Evolutionary conservation across 2,888 invertebrate species (phyloP).

Genomic region (Crematogaster levior): DNA sequence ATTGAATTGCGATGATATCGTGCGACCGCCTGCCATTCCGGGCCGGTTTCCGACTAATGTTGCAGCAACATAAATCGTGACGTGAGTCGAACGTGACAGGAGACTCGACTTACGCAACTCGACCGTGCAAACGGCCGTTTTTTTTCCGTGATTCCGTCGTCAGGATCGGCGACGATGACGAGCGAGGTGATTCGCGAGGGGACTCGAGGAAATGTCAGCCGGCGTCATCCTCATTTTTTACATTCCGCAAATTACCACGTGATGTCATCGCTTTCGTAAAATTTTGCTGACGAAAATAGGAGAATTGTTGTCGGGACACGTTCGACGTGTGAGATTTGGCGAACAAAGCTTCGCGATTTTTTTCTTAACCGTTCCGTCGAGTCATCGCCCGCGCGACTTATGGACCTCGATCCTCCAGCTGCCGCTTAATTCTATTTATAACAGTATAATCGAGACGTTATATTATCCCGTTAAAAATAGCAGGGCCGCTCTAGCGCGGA

Average conservation of each 20-base stretch:
- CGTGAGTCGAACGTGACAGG: not conserved
- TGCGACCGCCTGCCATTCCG: not conserved
- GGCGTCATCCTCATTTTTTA: not conserved
- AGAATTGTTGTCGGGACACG: not conserved
- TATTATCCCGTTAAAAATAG: conserved; percentile 80
- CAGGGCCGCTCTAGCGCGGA: conserved; percentile 61
- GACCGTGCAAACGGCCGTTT: not conserved
- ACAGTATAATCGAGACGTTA: conserved; percentile 78
- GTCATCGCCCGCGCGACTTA: not conserved
- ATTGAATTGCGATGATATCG: not conserved
- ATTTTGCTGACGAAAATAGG: not conserved
- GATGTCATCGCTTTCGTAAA: not conserved
- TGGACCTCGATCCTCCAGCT: not conserved
- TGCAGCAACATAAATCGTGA: conserved; percentile 24
- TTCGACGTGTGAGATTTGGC: not conserved
- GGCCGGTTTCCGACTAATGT: not conserved
- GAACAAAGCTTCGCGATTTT: not conserved
- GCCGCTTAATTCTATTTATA: conserved; percentile 75
- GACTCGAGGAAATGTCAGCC: not conserved
- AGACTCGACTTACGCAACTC: not conserved
- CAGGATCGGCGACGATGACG: conserved; percentile 17
- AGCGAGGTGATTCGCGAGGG: not conserved
- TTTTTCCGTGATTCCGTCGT: conserved; percentile 29
- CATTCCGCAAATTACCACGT: not conserved
- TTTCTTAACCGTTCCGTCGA: not conserved